These are phyloP conservation scores for Choloepus didactylus DNA, from an alignment of 2,797 vertebrate genomes.

Conservation along the genomic window DNA sequence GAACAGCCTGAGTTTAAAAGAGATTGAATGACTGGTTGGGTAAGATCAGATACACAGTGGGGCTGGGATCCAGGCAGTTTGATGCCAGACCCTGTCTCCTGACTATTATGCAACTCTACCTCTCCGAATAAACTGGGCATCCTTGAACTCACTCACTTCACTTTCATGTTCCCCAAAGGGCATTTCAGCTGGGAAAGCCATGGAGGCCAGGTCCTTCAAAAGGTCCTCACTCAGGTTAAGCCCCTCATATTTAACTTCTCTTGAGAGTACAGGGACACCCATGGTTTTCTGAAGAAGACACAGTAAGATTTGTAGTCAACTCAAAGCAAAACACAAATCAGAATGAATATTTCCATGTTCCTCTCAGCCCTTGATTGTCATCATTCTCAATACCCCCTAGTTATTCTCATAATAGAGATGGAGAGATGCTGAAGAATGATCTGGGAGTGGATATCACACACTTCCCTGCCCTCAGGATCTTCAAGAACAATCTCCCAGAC, in stretches of 20 bases:
- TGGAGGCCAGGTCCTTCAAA: not conserved
- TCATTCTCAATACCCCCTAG: not conserved
- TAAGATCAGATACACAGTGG: not conserved
- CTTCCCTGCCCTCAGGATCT: not conserved
- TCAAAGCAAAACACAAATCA: not conserved
- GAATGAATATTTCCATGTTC: not conserved
- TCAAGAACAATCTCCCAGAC: not conserved
- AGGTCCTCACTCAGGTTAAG: not conserved
- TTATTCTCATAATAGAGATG: not conserved
- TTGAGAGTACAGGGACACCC: not conserved
- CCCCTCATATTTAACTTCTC: not conserved
- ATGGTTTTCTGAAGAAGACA: not conserved
- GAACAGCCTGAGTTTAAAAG: not conserved
- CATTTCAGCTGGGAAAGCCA: not conserved
- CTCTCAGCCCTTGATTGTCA: not conserved
- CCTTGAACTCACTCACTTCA: not conserved
- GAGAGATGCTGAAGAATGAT: not conserved
- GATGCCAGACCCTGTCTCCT: not conserved
- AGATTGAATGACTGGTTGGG: not conserved
- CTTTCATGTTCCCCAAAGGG: not conserved
- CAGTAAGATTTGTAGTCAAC: not conserved
- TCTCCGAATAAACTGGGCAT: not conserved
- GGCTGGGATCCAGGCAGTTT: not conserved
- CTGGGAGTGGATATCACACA: not conserved
- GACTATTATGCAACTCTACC: not conserved